Evolutionary conservation across 2,888 invertebrate genomes (phyloP), one percentile per base, ranked within the genome.

Genomic region (Himalopsyche anomala): DNA sequence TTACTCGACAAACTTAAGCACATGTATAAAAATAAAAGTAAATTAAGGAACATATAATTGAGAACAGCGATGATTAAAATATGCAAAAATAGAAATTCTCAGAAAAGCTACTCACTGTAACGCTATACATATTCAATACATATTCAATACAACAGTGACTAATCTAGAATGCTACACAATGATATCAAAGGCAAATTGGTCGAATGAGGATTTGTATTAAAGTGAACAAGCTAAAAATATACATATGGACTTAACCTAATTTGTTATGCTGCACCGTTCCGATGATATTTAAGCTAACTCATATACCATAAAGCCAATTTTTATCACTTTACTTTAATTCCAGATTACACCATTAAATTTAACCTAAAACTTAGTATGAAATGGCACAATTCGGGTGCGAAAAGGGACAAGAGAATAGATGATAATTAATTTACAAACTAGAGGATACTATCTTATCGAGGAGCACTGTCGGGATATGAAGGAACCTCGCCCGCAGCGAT

Each of bases 1-100:
- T 90, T 91, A 91, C 91, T 91, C 91, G 91, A 92, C 92, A 91
- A 92, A 93, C 92, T 92, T 91, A 93, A 93, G 93, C 93, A 92
- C 92, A 92, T 91, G 91, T 91, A 92, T 91, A 91, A 92, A 92
- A 92, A 90, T 90, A 92, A 91, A 92, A 92, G 80, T 83, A 87
- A 84, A 84, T 36, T 84, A 85, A 87, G 84, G 85, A 92, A 91
- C 90, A 90, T 91, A 90, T 90, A 90, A 90, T 91, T 91, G 90
- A 91, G 86, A 82, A 88, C 88, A 89, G 87, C 88, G 91, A 92
- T 92, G 91, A 92, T 92, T 92, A 93, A 92, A 91, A 91, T 92
- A 94, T 92, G 92, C 92, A 93, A 93, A 92, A 91, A 91, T 92
- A 91, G 90, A 91, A 89, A 90, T 90, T 91, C 92, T 91, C 90